Percentiles rank a stretch among this genome's conserved stretches.
Evolutionary conservation across 2,888 invertebrate species (phyloP).

Genomic region (Bhutanitis thaidina): DNA sequence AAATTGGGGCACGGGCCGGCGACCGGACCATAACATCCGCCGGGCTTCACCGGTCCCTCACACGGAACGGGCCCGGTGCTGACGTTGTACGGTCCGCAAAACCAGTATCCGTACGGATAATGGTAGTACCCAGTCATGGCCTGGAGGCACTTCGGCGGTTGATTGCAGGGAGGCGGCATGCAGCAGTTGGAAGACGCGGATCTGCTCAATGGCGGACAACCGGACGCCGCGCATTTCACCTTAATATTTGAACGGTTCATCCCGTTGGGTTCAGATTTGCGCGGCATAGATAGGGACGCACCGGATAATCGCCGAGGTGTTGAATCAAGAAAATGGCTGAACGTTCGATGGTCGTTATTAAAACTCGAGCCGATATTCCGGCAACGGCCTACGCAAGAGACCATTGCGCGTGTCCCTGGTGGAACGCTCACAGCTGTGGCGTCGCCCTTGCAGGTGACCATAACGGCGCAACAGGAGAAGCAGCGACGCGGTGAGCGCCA

Average conservation of each 20-base stretch:
- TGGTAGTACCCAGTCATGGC: conserved; percentile 65
- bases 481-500: conserved; percentile 22
- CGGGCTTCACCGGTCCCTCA: conserved; percentile 27
- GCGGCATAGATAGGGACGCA: too few relatives aligned
- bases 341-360: too few relatives aligned
- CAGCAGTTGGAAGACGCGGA: conserved; percentile 24
- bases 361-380: too few relatives aligned
- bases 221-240: background rate
- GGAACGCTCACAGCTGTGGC: too few relatives aligned
- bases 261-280: too few relatives aligned
- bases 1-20: conserved; percentile 22
- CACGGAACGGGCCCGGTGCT: conserved; percentile 27
- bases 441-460: too few relatives aligned
- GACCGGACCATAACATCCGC: conserved; percentile 27
- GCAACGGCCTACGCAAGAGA: too few relatives aligned
- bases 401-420: too few relatives aligned
- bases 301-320: too few relatives aligned
- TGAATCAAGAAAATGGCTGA: too few relatives aligned
- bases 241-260: background rate
- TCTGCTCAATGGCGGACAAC: background rate
- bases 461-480: conserved; percentile 21
- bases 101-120: conserved; percentile 64
- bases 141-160: conserved; percentile 49
- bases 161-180: conserved; percentile 54
- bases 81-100: conserved; percentile 63